phyloP scores from a whole-genome alignment of 2,113 vertebrate species.

The Lophochroa leadbeateri region DNA sequence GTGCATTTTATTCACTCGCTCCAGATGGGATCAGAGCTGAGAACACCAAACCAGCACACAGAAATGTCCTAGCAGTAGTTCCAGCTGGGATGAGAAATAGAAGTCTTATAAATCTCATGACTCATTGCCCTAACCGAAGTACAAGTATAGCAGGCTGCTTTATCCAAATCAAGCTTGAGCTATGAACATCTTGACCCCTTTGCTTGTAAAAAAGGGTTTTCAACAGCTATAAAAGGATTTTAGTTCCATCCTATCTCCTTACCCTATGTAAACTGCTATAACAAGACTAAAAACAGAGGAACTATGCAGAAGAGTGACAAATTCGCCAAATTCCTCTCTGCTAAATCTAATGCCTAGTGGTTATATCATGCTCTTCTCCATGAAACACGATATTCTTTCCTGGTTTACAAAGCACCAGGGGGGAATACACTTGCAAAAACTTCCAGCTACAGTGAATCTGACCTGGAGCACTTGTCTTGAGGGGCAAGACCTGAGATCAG shows the following conservation, averaged over 20 bases:
- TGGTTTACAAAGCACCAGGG: neutral
- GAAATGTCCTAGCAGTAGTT: neutral
- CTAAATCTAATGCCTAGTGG: constrained; percentile 3
- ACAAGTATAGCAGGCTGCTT: neutral
- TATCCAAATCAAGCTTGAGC: neutral
- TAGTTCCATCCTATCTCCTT: neutral
- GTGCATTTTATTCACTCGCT: neutral
- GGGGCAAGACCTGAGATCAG: neutral
- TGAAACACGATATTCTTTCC: constrained; percentile 3
- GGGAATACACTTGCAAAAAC: constrained; percentile 37
- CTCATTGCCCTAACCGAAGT: neutral
- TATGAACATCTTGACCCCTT: neutral
- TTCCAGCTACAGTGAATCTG: constrained; percentile 35
- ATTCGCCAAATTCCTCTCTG: constrained; percentile 21
- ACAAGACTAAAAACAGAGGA: constrained; percentile 18
- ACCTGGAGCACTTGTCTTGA: constrained; percentile 35
- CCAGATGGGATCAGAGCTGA: neutral
- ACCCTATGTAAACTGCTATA: neutral
- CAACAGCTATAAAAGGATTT: neutral
- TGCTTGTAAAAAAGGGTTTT: neutral
- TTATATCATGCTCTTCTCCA: neutral
- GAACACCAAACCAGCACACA: neutral
- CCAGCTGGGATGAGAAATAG: neutral
- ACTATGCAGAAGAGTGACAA: constrained; percentile 18
- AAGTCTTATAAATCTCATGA: neutral